Base-by-base conservation (phyloP, 2,888 invertebrate genomes). In the Habrosyne pyritoides region DNA sequence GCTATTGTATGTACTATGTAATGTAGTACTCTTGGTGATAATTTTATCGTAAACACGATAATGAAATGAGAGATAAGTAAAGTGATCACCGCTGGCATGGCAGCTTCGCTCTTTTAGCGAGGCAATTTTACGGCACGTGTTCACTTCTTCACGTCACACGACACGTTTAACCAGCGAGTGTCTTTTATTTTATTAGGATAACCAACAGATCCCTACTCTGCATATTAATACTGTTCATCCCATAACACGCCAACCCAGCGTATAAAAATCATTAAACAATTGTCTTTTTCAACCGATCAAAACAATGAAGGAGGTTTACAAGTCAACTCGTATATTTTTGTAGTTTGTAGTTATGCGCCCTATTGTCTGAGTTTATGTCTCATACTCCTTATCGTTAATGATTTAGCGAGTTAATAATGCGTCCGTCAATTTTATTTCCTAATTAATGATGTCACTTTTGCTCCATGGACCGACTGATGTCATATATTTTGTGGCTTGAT, bases 391-490 rank as follows among this genome's bases (percentile, higher is more conserved):
- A 42, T 42, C 18, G 18, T 42, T 42, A 42, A 42, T 42, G 6
- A 42, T 18, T 42, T 14, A 8, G 18, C 18, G 10, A 42, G 42
- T 18, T 42, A 4, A 24, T 24, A 24, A 59, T 64, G 73, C 75
- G 73, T 75, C 72, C 67, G 69, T 75, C 63, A 67, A 65, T 79
- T 81, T 68, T 47, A 74, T 81, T 77, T 80, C 71, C 69, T 81
- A 73, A 76, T 80, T 80, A 81, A 75, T 86, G 84, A 88, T 83
- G 81, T 84, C 80, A 87, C 75, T 78, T 76, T 67, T 71, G 61
- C 61, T 66, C 69, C 61, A 55, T 57, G 59, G 53, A 61, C 59
- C 54, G 63, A 59, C 65, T 89, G 85, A 88, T 87, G 88, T 88
- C 87, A 89, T 84, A 57, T 68, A 71, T 72, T 76, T 80, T 80